Percentiles rank a stretch among this genome's conserved stretches.
These are phyloP conservation scores for Oreohelix idahoensis DNA, from an alignment of 1,140 invertebrate species.

Conservation along the genomic window DNA sequence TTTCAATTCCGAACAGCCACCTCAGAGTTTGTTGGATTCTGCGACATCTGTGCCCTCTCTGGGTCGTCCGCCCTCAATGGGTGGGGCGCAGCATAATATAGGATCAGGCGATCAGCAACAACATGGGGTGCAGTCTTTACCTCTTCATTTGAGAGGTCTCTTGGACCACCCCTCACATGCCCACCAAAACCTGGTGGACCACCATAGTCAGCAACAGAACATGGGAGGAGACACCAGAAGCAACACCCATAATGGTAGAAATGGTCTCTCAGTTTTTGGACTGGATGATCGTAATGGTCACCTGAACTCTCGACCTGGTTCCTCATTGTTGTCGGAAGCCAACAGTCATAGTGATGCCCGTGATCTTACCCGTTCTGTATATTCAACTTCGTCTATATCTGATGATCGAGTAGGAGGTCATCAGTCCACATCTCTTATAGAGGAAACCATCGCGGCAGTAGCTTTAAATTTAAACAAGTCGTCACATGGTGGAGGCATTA, in stretches of 20 bases:
- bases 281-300: slow-evolving; percentile 14
- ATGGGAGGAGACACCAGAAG: slow-evolving; percentile 10
- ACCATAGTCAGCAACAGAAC: slow-evolving; percentile 22
- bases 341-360: slow-evolving; percentile 5
- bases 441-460: slow-evolving; percentile 31
- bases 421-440: slow-evolving; percentile 31
- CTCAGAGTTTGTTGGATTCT: slow-evolving; percentile 19
- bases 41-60: neutral
- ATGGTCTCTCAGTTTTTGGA: slow-evolving; percentile 8
- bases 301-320: slow-evolving; percentile 20
- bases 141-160: slow-evolving; percentile 21
- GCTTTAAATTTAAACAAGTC: slow-evolving; percentile 35
- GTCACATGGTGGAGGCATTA: slow-evolving; percentile 12
- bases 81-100: slow-evolving; percentile 24
- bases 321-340: slow-evolving; percentile 10
- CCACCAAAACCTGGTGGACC: slow-evolving; percentile 23
- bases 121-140: neutral
- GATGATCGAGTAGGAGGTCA: neutral
- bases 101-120: neutral
- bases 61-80: slow-evolving; percentile 23
- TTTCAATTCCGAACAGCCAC: slow-evolving; percentile 16
- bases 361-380: slow-evolving; percentile 13
- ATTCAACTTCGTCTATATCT: slow-evolving; percentile 22
- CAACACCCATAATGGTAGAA: slow-evolving; percentile 35
- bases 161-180: slow-evolving; percentile 17